Percentiles rank a stretch among this genome's conserved stretches.
phyloP scores from a whole-genome alignment of 2,888 invertebrate species.

The Deilephila porcellus region DNA sequence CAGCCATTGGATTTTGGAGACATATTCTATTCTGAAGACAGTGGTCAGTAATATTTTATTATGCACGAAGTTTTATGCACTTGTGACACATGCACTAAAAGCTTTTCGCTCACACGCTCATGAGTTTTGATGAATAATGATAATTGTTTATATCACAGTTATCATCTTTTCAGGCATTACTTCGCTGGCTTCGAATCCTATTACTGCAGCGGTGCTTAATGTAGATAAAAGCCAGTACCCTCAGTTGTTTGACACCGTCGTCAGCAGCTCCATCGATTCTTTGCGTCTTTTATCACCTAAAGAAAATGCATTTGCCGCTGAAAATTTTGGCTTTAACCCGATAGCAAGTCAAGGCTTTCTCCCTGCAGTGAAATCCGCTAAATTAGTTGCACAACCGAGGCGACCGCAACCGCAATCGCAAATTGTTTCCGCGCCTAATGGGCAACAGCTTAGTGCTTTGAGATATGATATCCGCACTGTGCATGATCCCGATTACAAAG shows the following conservation, averaged over 20 bases:
- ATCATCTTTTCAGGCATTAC: conserved; percentile 72
- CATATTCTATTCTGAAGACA: conserved; percentile 76
- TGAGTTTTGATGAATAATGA: conserved; percentile 37
- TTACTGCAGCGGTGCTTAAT: conserved; percentile 72
- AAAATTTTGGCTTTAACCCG: conserved; percentile 79
- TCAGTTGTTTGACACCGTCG: conserved; percentile 74
- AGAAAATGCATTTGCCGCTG: conserved; percentile 73
- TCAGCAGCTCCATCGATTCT: conserved; percentile 80
- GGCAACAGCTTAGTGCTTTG: conserved; percentile 65
- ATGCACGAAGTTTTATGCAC: not conserved
- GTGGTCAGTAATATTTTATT: conserved; percentile 56
- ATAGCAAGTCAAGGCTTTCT: conserved; percentile 77
- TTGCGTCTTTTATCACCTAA: conserved; percentile 71
- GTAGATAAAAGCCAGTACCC: conserved; percentile 79
- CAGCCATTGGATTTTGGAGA: conserved; percentile 83
- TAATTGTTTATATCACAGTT: conserved; percentile 43
- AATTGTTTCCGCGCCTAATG: conserved; percentile 51
- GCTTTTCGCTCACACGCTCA: conserved; percentile 50
- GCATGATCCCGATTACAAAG: conserved; percentile 79
- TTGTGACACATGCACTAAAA: conserved; percentile 20
- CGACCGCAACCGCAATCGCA: conserved; percentile 51
- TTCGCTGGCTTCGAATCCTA: conserved; percentile 76
- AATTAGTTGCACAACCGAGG: conserved; percentile 62
- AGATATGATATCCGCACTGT: conserved; percentile 78
- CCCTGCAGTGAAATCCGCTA: conserved; percentile 65